Evolutionary conservation across 2,888 invertebrate genomes (phyloP).

Genomic region (Gymnosoma rotundatum): DNA sequence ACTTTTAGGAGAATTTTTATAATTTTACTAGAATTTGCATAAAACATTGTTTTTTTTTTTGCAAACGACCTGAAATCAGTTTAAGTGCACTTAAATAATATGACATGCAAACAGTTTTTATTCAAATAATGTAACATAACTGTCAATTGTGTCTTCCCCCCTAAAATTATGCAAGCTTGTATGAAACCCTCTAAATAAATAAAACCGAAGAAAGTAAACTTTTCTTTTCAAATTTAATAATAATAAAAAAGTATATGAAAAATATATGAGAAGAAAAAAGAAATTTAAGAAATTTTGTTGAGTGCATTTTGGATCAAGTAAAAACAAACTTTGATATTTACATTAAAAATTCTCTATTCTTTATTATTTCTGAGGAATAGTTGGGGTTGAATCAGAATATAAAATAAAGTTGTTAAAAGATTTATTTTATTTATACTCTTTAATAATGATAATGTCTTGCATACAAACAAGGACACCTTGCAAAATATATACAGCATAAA

Average conservation of each 20-base stretch:
- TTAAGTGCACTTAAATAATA: not conserved
- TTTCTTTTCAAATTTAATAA: constrained; percentile 2
- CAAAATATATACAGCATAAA: not conserved
- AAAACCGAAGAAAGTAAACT: too few relatives aligned
- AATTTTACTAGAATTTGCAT: not conserved
- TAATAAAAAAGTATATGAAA: not conserved
- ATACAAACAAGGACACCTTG: not conserved
- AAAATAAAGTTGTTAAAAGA: constrained; percentile 9
- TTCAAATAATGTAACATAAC: not conserved
- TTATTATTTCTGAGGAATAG: constrained; percentile 1
- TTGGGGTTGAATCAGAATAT: constrained; percentile 27
- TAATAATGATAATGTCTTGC: constrained; percentile 31
- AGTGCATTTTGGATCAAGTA: constrained; percentile 57
- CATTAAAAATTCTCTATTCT: not conserved
- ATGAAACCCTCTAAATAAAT: too few relatives aligned
- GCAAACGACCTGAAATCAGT: not conserved
- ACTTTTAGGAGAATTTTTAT: not conserved
- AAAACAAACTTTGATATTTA: constrained; percentile 18
- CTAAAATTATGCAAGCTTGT: constrained; percentile 50
- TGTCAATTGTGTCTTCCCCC: not conserved
- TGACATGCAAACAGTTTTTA: not conserved
- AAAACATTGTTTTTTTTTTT: not conserved
- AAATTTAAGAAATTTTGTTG: constrained; percentile 16
- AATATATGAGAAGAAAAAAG: not conserved
- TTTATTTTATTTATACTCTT: constrained; percentile 11